Base-by-base conservation (phyloP, 2,888 invertebrate species). In the Odontomyia ornata region DNA sequence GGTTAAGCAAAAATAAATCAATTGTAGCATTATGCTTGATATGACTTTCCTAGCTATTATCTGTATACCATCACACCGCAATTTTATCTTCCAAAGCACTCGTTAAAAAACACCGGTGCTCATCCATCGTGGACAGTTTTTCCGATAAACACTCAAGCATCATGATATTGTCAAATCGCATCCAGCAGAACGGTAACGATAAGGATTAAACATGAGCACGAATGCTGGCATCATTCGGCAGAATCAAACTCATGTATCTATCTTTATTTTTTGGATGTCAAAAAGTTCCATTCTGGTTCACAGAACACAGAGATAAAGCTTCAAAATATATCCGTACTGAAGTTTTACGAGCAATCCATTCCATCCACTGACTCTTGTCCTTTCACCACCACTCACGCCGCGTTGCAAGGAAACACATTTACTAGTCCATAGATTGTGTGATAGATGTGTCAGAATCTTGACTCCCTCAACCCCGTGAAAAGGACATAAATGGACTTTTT, bases 401-500 rank as follows among this genome's bases (percentile, higher is more conserved):
- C 36, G 9, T 36, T 9, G 36, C 36, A 36, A 36, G 36, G 5
- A 3, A 36, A 60, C 27, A 25, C 15, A 21, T 67, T 67, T 67
- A 28, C 36, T 67, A 21, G 18, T 36, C 28, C 21, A 9, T 13
- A 71, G 52, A 71, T 52, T 73, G 60, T 73, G 60, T 73, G 73
- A 73, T 73, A 73, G 52, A 73, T 73, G 73, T 57, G 27, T n/a
- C 25, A 36, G 36, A 73, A 57, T 13, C 57, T 73, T 57, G 30
- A 30, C 3, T 36, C 36, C 36, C 36, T 5, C 52, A 9, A 4
- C 47, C 27, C n/a, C 13, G 15, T n/a, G 30, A 73, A 28, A 71
- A 60, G 73, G 57, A 56, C 60, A 73, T 73, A 60, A 73, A 73
- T 73, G 73, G 30, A 56, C 73, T 73, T 69, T 46, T 60, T 73